Conservation (phyloP, 2,888 invertebrate species). For the Bembecia ichneumoniformis region DNA sequence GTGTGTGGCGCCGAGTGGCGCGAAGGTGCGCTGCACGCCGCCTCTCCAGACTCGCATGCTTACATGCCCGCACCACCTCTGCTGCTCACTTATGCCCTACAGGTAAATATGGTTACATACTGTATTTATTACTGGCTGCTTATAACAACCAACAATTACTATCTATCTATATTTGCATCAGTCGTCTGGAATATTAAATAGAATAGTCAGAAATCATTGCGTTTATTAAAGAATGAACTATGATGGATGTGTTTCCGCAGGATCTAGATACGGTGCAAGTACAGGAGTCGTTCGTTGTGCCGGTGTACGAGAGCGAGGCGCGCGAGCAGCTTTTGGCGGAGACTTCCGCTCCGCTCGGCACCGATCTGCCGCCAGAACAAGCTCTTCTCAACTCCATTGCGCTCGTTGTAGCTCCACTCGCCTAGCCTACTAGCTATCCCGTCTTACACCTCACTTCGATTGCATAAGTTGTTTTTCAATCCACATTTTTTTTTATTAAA, state of each 20-base stretch:
- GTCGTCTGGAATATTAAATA: no score
- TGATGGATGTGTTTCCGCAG: neutral
- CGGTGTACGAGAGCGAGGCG: conserved; percentile 33
- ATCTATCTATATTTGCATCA: no score
- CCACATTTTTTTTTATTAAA: no score
- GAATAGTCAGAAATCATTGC: no score
- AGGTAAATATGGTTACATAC: neutral
- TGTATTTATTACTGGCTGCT: neutral
- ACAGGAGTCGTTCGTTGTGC: conserved; percentile 24
- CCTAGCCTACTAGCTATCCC: no score
- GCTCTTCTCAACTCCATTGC: conserved; percentile 46
- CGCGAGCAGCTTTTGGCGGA: conserved; percentile 22
- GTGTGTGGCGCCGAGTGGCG: conserved; percentile 39
- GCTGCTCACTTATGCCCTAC: conserved; percentile 21
- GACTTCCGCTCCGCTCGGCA: conserved; percentile 38
- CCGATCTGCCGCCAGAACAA: conserved; percentile 21
- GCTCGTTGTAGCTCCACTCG: conserved; percentile 35
- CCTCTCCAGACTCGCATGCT: conserved; percentile 21
- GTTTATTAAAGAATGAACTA: no score
- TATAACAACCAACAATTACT: no score
- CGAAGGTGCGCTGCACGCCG: conserved; percentile 8
- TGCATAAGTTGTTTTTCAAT: no score
- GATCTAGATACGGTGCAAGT: conserved; percentile 1
- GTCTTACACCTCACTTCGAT: no score
- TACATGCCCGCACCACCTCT: conserved; percentile 44